These are phyloP conservation scores for Petrolisthes manimaculis DNA, from an alignment of 2,888 invertebrate genomes.

Conservation along the genomic window DNA sequence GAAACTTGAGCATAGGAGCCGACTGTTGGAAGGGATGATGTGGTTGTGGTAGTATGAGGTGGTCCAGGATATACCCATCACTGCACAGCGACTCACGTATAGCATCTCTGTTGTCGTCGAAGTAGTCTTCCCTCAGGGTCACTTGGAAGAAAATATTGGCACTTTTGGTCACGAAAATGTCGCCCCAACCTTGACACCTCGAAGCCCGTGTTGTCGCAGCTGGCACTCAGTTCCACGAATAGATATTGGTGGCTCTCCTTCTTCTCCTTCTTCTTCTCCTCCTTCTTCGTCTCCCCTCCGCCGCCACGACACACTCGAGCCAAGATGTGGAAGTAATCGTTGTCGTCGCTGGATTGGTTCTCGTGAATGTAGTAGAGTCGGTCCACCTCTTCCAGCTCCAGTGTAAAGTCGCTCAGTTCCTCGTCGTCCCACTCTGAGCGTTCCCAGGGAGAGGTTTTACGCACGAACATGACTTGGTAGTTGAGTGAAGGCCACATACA, in stretches of 20 bases:
- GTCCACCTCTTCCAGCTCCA: neutral
- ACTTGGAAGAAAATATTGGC: slow-evolving; percentile 17
- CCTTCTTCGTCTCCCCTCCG: neutral
- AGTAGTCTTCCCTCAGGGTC: neutral
- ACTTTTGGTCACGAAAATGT: slow-evolving; percentile 11
- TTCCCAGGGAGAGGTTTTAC: slow-evolving; percentile 24
- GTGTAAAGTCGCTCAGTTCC: neutral
- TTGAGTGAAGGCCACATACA: neutral
- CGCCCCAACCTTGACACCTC: slow-evolving; percentile 26
- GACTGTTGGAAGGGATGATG: neutral
- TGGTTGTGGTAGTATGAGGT: neutral
- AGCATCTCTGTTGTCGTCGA: neutral
- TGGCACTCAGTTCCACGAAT: slow-evolving; percentile 4
- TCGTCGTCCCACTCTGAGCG: neutral
- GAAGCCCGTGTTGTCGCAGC: slow-evolving; percentile 32
- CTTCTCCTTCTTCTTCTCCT: too few relatives aligned
- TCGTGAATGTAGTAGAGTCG: neutral
- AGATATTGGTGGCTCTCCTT: neutral
- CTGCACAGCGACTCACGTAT: neutral
- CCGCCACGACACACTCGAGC: neutral
- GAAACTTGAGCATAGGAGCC: slow-evolving; percentile 25
- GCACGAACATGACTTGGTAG: slow-evolving; percentile 15
- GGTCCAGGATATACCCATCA: neutral
- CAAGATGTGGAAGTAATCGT: neutral
- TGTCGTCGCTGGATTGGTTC: neutral